These are phyloP conservation scores for Palloptera scutellata DNA, from an alignment of 2,888 invertebrate species.

Conservation along the genomic window DNA sequence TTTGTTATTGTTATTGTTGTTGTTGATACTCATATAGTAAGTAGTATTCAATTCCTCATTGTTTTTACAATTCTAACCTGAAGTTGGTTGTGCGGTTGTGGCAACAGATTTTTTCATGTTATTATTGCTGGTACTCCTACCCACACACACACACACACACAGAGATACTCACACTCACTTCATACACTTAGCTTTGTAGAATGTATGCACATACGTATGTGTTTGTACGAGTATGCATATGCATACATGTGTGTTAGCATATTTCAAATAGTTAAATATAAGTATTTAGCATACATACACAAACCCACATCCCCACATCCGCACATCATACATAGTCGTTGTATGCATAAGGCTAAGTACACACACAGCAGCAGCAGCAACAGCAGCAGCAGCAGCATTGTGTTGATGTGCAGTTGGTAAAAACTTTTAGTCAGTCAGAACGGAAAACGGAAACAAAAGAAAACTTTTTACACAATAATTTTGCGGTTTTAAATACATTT, in stretches of 20 bases:
- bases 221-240: not conserved
- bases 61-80: conserved; percentile 27
- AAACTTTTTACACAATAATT: conserved; percentile 24
- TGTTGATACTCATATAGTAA: conserved; percentile 19
- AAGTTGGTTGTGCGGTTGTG: conserved; percentile 24
- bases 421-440: conserved; percentile 4
- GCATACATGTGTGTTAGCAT: not conserved
- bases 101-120: conserved; percentile 8
- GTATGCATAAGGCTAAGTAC: not conserved
- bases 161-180: too few relatives aligned
- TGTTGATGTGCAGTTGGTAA: not conserved
- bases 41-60: conserved; percentile 7
- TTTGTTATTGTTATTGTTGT: conserved; percentile 3
- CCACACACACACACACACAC: not conserved
- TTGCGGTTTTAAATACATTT: conserved; percentile 12
- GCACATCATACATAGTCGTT: not conserved
- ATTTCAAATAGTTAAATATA: not conserved
- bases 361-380: not conserved
- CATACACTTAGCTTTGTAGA: conserved; percentile 3
- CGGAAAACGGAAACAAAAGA: conserved; percentile 22
- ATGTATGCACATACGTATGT: not conserved
- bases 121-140: conserved; percentile 5
- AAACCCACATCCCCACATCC: conserved; percentile 5
- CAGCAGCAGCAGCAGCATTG: not conserved
- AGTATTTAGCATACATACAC: conserved; percentile 20